phyloP scores from a whole-genome alignment of 2,113 vertebrate genomes.

The Amazona vittata region DNA sequence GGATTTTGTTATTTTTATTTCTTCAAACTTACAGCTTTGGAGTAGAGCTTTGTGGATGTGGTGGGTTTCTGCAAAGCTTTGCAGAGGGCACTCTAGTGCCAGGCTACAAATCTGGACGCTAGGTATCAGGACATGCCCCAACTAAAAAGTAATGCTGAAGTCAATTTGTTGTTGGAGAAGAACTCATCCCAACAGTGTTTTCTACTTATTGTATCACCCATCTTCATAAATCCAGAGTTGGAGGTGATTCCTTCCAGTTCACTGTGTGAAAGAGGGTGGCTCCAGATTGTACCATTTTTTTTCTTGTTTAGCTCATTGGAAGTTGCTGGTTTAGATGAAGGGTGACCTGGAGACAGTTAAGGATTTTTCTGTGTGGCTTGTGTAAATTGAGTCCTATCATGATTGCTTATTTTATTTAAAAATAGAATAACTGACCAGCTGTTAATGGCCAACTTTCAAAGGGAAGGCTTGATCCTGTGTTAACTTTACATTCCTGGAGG shows the following conservation, averaged over 20 bases:
- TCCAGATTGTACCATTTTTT: not conserved
- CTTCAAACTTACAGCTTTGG: not conserved
- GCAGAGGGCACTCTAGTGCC: not conserved
- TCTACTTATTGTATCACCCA: not conserved
- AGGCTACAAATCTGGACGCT: not conserved
- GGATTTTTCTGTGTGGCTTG: not conserved
- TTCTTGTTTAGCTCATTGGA: not conserved
- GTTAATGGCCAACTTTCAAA: constrained; percentile 12
- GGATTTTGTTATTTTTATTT: not conserved
- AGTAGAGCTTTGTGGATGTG: not conserved
- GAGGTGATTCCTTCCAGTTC: not conserved
- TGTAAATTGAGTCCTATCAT: not conserved
- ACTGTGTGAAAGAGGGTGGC: not conserved
- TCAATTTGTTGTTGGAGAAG: not conserved
- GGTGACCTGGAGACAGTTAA: not conserved
- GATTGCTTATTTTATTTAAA: not conserved
- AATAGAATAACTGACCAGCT: constrained; percentile 32
- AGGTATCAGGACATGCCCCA: not conserved
- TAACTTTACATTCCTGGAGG: constrained; percentile 30
- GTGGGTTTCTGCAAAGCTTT: not conserved
- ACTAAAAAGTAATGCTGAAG: not conserved
- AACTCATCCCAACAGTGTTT: not conserved
- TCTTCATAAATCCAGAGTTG: not conserved
- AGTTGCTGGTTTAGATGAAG: constrained; percentile 28
- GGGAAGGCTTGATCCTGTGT: constrained; percentile 26